phyloP scores from a whole-genome alignment of 2,888 invertebrate genomes.

The Biston betularia region DNA sequence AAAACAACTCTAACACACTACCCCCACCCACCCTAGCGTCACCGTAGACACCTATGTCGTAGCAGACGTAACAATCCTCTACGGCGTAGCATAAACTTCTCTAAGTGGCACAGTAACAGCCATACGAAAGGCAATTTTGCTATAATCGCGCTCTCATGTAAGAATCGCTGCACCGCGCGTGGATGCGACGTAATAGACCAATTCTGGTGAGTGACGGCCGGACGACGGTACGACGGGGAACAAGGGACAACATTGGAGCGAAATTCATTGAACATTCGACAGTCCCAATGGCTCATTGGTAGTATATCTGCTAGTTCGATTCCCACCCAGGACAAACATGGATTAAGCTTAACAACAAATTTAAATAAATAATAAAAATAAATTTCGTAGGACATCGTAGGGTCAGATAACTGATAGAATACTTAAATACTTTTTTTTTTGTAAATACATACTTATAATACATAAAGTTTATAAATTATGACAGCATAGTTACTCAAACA shows the following conservation, averaged over 20 bases:
- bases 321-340: too few species aligned
- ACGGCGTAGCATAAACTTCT: constrained; percentile 35
- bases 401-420: too few species aligned
- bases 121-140: constrained; percentile 71
- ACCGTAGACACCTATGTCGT: constrained; percentile 12
- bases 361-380: too few species aligned
- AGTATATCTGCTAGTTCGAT: too few species aligned
- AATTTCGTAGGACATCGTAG: too few species aligned
- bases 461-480: too few species aligned
- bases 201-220: constrained; percentile 81
- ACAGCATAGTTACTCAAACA: too few species aligned
- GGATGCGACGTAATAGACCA: constrained; percentile 79
- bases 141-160: constrained; percentile 75
- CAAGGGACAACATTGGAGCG: constrained; percentile 43
- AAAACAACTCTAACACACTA: neutral
- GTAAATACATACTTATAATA: too few species aligned
- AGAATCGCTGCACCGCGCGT: constrained; percentile 78
- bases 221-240: constrained; percentile 51
- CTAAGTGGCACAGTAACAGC: constrained; percentile 54
- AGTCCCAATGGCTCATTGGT: too few species aligned
- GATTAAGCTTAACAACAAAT: too few species aligned
- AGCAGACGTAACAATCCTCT: constrained; percentile 30
- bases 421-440: too few species aligned
- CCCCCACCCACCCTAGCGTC: neutral
- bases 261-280: too few species aligned